Conservation (phyloP, 2,113 vertebrate genomes). For the Lathamus discolor region DNA sequence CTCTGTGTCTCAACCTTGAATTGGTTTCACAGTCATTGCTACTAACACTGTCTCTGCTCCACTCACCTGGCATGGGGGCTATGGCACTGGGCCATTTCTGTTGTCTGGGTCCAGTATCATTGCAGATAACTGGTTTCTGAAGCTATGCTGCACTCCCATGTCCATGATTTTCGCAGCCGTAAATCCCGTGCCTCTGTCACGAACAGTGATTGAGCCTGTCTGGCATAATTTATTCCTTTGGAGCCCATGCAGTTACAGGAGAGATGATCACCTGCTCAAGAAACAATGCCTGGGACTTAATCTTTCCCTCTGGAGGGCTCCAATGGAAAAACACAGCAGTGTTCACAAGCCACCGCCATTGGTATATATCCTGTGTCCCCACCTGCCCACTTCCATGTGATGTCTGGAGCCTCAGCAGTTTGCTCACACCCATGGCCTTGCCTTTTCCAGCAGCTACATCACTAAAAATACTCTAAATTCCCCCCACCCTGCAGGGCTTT, state of each 20-base stretch:
- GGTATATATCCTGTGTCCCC: fast-evolving
- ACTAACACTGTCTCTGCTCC: neutral
- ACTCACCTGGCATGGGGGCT: neutral
- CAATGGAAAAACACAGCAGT: neutral
- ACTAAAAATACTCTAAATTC: neutral
- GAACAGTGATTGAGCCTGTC: neutral
- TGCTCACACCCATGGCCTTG: neutral
- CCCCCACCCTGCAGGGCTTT: neutral
- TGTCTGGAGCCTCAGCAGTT: neutral
- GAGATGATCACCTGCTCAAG: neutral
- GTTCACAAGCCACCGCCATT: fast-evolving
- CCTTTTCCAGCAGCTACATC: neutral
- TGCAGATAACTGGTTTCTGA: fast-evolving
- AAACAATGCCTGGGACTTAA: neutral
- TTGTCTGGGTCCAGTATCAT: neutral
- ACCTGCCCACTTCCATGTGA: fast-evolving
- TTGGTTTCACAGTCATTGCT: neutral
- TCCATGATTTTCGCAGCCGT: fast-evolving
- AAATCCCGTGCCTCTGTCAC: neutral
- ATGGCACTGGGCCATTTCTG: neutral
- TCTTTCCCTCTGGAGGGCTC: neutral
- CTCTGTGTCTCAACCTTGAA: neutral
- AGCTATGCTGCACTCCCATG: fast-evolving
- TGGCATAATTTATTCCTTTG: neutral
- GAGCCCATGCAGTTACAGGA: neutral